Percentiles rank a stretch among this genome's conserved stretches.
phyloP scores from a whole-genome alignment of 1,140 invertebrate genomes.

The Trachymyrmex cornetzi region DNA sequence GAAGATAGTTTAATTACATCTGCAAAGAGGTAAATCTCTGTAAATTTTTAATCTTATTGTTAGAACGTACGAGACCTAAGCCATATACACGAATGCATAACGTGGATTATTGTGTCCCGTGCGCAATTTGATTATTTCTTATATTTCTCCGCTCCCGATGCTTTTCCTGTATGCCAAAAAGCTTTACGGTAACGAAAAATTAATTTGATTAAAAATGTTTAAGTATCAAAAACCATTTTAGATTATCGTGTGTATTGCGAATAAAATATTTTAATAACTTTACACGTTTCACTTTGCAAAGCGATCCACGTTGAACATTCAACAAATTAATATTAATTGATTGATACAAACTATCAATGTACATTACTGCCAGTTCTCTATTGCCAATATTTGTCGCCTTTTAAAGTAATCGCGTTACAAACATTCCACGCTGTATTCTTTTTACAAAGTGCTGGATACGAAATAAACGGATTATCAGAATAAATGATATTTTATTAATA shows the following conservation, averaged over 20 bases:
- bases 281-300: neutral
- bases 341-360: slow-evolving; percentile 13
- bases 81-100: slow-evolving; percentile 19
- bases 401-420: slow-evolving; percentile 29
- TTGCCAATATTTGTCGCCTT: neutral
- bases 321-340: slow-evolving; percentile 39
- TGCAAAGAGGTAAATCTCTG: slow-evolving; percentile 14
- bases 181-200: neutral
- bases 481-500: slow-evolving; percentile 80
- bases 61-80: neutral
- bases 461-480: slow-evolving; percentile 80
- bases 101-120: slow-evolving; percentile 20
- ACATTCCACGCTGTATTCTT: neutral
- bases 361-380: slow-evolving; percentile 20
- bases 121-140: slow-evolving; percentile 22
- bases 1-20: slow-evolving; percentile 29
- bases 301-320: slow-evolving; percentile 36
- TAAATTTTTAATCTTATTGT: slow-evolving; percentile 18
- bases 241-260: neutral
- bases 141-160: neutral
- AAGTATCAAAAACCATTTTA: slow-evolving; percentile 16
- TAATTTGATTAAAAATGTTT: slow-evolving; percentile 14
- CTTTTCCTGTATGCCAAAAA: neutral
- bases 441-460: slow-evolving; percentile 52
- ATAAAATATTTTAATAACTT: slow-evolving; percentile 9